These are phyloP conservation scores for Erebia aethiops DNA, from an alignment of 2,888 invertebrate genomes.

Conservation along the genomic window DNA sequence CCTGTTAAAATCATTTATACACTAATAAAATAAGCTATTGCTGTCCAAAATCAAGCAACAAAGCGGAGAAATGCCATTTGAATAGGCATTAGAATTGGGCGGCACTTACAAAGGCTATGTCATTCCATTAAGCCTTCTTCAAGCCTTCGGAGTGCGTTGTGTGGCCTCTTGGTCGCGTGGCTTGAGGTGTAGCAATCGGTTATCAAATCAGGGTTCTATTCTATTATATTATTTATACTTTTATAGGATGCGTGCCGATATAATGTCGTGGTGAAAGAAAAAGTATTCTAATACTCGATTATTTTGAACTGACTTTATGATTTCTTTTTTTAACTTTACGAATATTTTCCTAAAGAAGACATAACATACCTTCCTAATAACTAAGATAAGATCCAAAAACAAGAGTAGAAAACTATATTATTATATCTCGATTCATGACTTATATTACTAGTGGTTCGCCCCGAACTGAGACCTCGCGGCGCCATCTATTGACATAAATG, in stretches of 20 bases:
- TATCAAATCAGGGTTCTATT: constrained; percentile 69
- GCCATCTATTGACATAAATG: no score
- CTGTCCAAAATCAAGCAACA: constrained; percentile 81
- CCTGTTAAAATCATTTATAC: constrained; percentile 72
- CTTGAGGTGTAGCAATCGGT: constrained; percentile 67
- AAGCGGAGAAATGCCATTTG: constrained; percentile 81
- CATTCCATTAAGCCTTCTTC: constrained; percentile 82
- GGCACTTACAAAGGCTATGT: constrained; percentile 80
- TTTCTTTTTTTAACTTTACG: no score
- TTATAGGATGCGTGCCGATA: constrained; percentile 40
- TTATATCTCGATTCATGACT: no score
- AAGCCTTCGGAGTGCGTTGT: constrained; percentile 73
- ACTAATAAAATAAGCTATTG: constrained; percentile 81
- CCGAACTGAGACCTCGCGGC: no score
- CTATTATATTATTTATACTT: constrained; percentile 62
- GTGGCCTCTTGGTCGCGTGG: constrained; percentile 78
- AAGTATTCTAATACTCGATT: background rate
- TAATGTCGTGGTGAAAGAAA: constrained; percentile 14
- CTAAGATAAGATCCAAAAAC: no score
- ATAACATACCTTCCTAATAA: no score
- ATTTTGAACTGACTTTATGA: no score
- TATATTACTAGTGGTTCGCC: no score
- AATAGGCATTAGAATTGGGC: constrained; percentile 83
- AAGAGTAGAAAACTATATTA: no score
- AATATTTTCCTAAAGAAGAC: no score